phyloP scores from a whole-genome alignment of 1,140 invertebrate genomes.

The Ectropis grisescens region DNA sequence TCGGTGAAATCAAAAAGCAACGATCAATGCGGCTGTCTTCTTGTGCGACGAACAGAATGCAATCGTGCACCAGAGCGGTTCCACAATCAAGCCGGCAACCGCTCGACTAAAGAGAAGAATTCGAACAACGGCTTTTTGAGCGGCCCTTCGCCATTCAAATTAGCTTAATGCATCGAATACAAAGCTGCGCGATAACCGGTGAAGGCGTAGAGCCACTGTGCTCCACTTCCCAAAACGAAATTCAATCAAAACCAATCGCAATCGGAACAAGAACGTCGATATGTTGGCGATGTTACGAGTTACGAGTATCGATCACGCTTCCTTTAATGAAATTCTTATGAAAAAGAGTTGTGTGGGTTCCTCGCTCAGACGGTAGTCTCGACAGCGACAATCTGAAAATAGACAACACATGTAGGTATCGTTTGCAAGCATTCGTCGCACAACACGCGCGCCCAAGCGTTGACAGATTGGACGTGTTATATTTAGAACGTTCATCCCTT shows the following conservation, averaged over 20 bases:
- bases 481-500: constrained; percentile 54
- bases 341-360: constrained; percentile 49
- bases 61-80: constrained; percentile 33
- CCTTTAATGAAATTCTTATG: constrained; percentile 23
- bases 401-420: constrained; percentile 59
- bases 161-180: constrained; percentile 63
- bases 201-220: constrained; percentile 30
- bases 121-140: constrained; percentile 61
- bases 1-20: constrained; percentile 38
- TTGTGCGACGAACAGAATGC: constrained; percentile 46
- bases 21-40: constrained; percentile 43
- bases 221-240: constrained; percentile 23
- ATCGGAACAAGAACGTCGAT: constrained; percentile 7
- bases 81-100: constrained; percentile 40
- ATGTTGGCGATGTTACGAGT: constrained; percentile 1
- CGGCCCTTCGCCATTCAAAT: constrained; percentile 60
- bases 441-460: constrained; percentile 55
- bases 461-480: constrained; percentile 63
- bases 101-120: constrained; percentile 50
- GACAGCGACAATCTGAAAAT: constrained; percentile 59
- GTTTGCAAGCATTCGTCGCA: constrained; percentile 56
- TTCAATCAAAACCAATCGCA: constrained; percentile 35
- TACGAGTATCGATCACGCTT: constrained; percentile 14
- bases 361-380: constrained; percentile 44
- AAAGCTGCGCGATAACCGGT: constrained; percentile 55